These are phyloP conservation scores for Eristalis intricaria DNA, from an alignment of 2,888 invertebrate species.

Conservation along the genomic window DNA sequence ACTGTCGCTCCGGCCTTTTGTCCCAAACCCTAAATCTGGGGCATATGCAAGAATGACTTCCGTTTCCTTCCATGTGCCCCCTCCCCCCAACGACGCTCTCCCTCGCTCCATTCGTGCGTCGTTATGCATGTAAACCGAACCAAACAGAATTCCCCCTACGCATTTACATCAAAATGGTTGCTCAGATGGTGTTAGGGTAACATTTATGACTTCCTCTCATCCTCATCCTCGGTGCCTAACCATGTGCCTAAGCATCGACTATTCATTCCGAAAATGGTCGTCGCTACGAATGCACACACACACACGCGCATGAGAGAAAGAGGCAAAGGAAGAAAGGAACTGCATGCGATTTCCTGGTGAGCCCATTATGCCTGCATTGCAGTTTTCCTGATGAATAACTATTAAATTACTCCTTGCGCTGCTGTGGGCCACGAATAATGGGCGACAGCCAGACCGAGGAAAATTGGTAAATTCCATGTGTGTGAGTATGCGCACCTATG, in stretches of 20 bases:
- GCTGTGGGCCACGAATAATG: constrained; percentile 14
- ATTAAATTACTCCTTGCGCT: constrained; percentile 66
- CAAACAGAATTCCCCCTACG: constrained; percentile 1
- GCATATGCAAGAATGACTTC: background rate
- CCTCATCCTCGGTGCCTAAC: constrained; percentile 4
- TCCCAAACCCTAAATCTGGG: background rate
- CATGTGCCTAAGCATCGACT: constrained; percentile 50
- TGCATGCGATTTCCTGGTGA: constrained; percentile 65
- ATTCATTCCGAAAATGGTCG: constrained; percentile 42
- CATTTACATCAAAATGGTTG: constrained; percentile 41
- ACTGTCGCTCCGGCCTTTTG: background rate
- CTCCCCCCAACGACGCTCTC: background rate
- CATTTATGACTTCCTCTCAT: constrained; percentile 50
- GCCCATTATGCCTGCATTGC: constrained; percentile 71
- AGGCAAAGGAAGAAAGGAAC: constrained; percentile 14
- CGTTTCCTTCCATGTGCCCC: background rate
- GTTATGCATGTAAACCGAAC: background rate
- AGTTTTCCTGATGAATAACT: constrained; percentile 71
- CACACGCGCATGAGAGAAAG: background rate
- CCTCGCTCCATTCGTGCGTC: background rate
- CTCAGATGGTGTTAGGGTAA: constrained; percentile 12
- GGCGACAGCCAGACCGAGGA: constrained; percentile 19
- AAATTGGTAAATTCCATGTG: constrained; percentile 49
- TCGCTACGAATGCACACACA: constrained; percentile 13
- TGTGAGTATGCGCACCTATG: constrained; percentile 21